A percentile compares a stretch with the other conserved stretches of the same genome.
Evolutionary conservation across 2,888 invertebrate genomes (phyloP).

Genomic region (Eurytoma adleriae): DNA sequence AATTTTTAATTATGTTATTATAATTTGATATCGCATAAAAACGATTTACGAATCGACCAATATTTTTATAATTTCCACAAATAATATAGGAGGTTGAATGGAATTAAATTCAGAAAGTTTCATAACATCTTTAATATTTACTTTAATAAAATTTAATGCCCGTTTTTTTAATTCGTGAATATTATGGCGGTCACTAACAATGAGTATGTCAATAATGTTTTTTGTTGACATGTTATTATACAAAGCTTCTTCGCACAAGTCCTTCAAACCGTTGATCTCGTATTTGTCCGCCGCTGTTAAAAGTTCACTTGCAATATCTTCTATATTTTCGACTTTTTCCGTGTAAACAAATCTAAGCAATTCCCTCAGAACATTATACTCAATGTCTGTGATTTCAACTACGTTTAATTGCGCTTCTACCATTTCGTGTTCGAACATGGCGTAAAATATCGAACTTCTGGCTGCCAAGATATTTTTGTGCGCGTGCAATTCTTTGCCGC

Average conservation of each 20-base stretch:
- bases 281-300: neutral
- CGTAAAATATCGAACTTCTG: neutral
- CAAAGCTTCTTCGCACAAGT: neutral
- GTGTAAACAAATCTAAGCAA: constrained; percentile 15
- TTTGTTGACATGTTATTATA: neutral
- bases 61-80: neutral
- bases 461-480: constrained; percentile 1
- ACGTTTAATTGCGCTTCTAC: neutral
- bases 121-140: neutral
- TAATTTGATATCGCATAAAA: no score
- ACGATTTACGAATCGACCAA: neutral
- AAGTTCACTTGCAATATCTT: neutral
- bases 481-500: constrained; percentile 10
- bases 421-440: neutral
- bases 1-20: no score
- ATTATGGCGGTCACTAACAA: neutral
- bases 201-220: neutral
- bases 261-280: neutral
- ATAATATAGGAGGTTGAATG: neutral
- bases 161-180: neutral
- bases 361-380: constrained; percentile 2
- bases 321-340: neutral
- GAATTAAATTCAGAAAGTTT: neutral
- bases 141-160: neutral
- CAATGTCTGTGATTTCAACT: neutral